A percentile compares a stretch with the other conserved stretches of the same genome.
Conservation (phyloP, 2,888 invertebrate species). For the Machimus atricapillus region DNA sequence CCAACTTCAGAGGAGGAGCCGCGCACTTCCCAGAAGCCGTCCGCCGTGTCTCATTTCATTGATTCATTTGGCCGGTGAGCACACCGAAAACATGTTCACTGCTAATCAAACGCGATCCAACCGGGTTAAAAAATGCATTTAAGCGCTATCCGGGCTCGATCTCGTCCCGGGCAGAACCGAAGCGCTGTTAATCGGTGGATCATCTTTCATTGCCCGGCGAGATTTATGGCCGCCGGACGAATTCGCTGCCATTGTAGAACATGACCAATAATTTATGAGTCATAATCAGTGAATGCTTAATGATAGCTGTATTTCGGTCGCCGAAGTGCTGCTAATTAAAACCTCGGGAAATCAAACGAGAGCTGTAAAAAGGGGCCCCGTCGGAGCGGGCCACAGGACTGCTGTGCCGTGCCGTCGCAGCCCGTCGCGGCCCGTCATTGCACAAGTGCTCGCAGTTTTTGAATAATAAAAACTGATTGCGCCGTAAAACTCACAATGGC, state of each 20-base stretch:
- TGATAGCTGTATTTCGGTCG: background rate
- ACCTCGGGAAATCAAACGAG: background rate
- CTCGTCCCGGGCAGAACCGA: background rate
- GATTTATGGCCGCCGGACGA: background rate
- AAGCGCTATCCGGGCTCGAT: background rate
- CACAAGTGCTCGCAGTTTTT: background rate
- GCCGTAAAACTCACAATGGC: constrained; percentile 11
- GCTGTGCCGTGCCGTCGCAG: background rate
- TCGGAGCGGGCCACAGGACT: background rate
- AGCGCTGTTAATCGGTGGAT: background rate
- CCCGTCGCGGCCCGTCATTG: background rate
- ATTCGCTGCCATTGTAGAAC: background rate
- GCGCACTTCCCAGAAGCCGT: background rate
- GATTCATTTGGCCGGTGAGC: background rate
- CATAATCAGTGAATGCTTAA: constrained; percentile 20
- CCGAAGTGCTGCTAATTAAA: constrained; percentile 10
- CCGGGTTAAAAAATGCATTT: background rate
- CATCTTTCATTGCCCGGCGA: background rate
- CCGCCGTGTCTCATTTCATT: background rate
- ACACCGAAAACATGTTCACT: background rate
- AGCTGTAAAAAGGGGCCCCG: background rate
- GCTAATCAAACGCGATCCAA: background rate
- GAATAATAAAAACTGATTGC: constrained; percentile 28
- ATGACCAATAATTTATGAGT: constrained; percentile 12
- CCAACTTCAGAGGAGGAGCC: background rate